These are phyloP conservation scores for Dromas ardeola DNA, from an alignment of 2,113 vertebrate genomes.

Conservation along the genomic window DNA sequence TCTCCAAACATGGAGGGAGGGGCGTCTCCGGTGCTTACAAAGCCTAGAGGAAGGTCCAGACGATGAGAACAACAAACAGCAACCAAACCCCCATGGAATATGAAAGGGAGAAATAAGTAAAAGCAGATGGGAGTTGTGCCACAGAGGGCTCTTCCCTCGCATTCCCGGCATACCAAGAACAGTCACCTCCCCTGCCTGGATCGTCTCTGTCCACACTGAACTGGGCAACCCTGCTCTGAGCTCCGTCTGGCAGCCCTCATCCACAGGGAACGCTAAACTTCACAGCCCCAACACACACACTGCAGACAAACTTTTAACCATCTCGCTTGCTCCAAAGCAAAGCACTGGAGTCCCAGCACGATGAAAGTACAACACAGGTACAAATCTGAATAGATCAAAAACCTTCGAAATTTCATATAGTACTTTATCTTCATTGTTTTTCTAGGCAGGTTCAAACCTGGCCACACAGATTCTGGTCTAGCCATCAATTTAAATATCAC, in stretches of 20 bases:
- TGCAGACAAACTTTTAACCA: neutral
- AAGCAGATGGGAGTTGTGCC: constrained; percentile 60
- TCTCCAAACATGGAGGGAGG: neutral
- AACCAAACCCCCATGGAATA: neutral
- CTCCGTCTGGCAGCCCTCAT: neutral
- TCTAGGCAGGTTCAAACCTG: neutral
- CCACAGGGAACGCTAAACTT: neutral
- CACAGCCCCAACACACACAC: neutral
- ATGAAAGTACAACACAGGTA: neutral
- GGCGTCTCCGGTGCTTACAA: neutral
- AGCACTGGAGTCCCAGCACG: neutral
- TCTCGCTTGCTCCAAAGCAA: neutral
- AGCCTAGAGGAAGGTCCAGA: constrained; percentile 23
- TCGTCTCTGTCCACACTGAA: constrained; percentile 13
- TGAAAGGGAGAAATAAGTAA: constrained; percentile 52
- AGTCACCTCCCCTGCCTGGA: constrained; percentile 32
- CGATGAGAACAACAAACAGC: neutral
- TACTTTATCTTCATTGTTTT: neutral
- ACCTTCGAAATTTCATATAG: neutral
- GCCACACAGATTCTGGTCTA: neutral
- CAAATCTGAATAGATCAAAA: neutral
- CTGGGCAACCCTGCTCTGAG: neutral
- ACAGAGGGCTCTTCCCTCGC: constrained; percentile 22
- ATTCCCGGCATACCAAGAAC: neutral
- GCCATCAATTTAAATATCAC: neutral